Evolutionary conservation across 1,140 invertebrate species (phyloP).

Genomic region (Pseudomyrmex gracilis): DNA sequence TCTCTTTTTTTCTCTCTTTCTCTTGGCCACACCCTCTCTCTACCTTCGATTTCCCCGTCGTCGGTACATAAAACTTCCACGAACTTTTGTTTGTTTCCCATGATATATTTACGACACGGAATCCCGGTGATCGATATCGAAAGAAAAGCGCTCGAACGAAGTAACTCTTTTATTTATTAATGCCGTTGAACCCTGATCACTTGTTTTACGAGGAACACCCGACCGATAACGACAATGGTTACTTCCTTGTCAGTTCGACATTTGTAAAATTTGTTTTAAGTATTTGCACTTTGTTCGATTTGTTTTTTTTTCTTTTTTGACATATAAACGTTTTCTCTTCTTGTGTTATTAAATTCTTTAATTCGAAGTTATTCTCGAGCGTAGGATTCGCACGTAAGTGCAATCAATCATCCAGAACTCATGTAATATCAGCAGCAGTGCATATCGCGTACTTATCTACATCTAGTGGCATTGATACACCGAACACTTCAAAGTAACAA

Average conservation of each 20-base stretch:
- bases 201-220: conserved; percentile 14
- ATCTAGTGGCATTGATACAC: conserved; percentile 24
- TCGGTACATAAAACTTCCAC: conserved; percentile 57
- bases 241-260: conserved; percentile 16
- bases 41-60: conserved; percentile 4
- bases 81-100: conserved; percentile 62
- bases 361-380: neutral
- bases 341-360: conserved; percentile 46
- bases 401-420: conserved; percentile 28
- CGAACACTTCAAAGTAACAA: conserved; percentile 25
- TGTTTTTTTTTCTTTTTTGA: too few relatives aligned
- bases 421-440: conserved; percentile 9
- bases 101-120: conserved; percentile 55
- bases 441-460: conserved; percentile 23
- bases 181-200: conserved; percentile 39
- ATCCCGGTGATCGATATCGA: conserved; percentile 54
- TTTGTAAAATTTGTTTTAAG: neutral
- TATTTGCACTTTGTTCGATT: neutral
- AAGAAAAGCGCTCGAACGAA: conserved; percentile 13
- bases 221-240: conserved; percentile 41
- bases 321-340: conserved; percentile 14
- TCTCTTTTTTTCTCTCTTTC: conserved; percentile 19
- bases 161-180: conserved; percentile 54
- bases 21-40: conserved; percentile 13
- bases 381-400: conserved; percentile 6